A percentile compares a stretch with the other conserved stretches of the same genome.
Evolutionary conservation across 1,140 invertebrate genomes (phyloP).

Genomic region (Nephila pilipes): DNA sequence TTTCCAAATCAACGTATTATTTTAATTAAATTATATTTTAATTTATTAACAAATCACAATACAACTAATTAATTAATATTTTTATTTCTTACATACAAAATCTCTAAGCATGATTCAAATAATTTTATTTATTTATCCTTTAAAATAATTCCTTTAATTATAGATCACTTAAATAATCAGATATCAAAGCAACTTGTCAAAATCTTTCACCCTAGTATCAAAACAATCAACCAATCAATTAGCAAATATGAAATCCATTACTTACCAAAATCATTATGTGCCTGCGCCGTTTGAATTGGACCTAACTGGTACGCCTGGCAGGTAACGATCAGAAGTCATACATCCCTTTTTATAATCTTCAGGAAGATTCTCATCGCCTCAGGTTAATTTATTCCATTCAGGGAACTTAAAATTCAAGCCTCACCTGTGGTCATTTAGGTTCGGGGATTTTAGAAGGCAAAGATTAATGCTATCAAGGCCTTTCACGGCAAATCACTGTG

Average conservation of each 20-base stretch:
- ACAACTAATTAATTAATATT: too few relatives aligned
- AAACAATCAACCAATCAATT: conserved; percentile 4
- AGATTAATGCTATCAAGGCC: conserved; percentile 64
- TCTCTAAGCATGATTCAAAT: too few relatives aligned
- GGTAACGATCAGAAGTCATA: neutral
- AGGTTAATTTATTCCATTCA: conserved; percentile 51
- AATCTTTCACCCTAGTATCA: too few relatives aligned
- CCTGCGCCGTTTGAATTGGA: neutral
- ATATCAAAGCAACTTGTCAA: too few relatives aligned
- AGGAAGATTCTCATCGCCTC: conserved; percentile 44
- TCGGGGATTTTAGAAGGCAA: neutral
- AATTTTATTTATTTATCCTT: too few relatives aligned
- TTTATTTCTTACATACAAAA: too few relatives aligned
- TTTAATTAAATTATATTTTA: too few relatives aligned
- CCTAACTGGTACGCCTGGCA: neutral
- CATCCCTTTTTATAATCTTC: conserved; percentile 64
- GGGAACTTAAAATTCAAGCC: conserved; percentile 45
- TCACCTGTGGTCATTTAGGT: neutral
- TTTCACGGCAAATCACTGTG: conserved; percentile 11
- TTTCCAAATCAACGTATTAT: too few relatives aligned
- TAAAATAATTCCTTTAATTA: too few relatives aligned
- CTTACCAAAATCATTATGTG: conserved; percentile 52
- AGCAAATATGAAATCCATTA: neutral
- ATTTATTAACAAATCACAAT: too few relatives aligned
- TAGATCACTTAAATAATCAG: too few relatives aligned